phyloP scores from a whole-genome alignment of 2,888 invertebrate species.

The Cecidostiba fungosa region DNA sequence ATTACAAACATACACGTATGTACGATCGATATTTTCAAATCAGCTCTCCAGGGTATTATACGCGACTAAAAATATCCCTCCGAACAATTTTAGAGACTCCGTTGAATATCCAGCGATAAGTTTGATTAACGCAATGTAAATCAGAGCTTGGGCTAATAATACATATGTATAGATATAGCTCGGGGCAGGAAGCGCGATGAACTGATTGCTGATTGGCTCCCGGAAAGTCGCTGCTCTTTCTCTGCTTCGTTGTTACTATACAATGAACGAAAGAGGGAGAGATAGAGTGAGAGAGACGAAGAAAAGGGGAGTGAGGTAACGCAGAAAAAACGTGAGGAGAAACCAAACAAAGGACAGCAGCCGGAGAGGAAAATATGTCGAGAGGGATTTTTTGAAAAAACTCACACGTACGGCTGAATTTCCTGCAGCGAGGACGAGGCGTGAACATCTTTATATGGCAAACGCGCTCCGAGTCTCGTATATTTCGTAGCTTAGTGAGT shows the following conservation, averaged over 20 bases:
- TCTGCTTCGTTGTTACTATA: not conserved
- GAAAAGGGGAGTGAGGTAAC: constrained; percentile 7
- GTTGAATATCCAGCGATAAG: not conserved
- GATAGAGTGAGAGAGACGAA: not conserved
- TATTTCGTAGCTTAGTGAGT: not conserved
- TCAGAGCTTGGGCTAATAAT: not conserved
- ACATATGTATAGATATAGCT: not conserved
- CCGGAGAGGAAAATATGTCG: constrained; percentile 12
- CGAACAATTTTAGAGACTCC: not conserved
- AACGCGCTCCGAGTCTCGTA: not conserved
- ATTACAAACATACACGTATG: not conserved
- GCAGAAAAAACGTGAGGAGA: constrained; percentile 47
- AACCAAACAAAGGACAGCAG: constrained; percentile 20
- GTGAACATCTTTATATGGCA: not conserved
- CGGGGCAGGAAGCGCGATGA: not conserved
- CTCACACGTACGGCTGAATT: constrained; percentile 33
- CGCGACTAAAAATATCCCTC: not conserved
- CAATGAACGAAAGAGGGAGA: not conserved
- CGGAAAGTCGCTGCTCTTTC: constrained; percentile 18
- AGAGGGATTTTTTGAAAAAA: constrained; percentile 30
- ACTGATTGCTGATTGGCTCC: constrained; percentile 50
- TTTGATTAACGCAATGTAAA: not conserved
- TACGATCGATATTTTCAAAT: not conserved
- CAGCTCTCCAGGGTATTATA: not conserved
- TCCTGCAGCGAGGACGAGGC: not conserved